Conservation (phyloP, 23 tunicate genomes). For the Phallusia fumigata region DNA sequence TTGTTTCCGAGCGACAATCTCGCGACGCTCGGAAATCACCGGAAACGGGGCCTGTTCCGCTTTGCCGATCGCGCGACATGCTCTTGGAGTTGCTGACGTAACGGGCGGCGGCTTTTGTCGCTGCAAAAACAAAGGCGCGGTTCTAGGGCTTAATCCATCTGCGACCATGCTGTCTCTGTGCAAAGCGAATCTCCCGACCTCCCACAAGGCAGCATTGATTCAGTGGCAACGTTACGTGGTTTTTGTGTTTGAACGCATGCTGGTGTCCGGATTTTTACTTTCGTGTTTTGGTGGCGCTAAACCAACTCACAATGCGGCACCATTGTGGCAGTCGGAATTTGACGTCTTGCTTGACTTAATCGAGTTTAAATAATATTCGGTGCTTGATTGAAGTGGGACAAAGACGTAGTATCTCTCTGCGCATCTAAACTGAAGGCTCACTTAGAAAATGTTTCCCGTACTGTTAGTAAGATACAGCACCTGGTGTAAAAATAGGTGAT, state of each 20-base stretch:
- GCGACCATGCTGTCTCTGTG: not conserved
- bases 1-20: not conserved
- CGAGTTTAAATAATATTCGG: too few relatives aligned
- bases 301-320: not conserved
- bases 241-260: not conserved
- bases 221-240: too few relatives aligned
- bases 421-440: too few relatives aligned
- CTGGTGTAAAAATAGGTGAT: too few relatives aligned
- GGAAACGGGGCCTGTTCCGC: not conserved
- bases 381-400: too few relatives aligned
- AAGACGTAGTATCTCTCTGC: too few relatives aligned
- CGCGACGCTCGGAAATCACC: not conserved
- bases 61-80: not conserved
- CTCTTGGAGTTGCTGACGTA: constrained; percentile 8
- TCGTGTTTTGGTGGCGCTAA: not conserved
- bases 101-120: not conserved
- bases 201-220: not conserved
- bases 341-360: not conserved
- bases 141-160: not conserved
- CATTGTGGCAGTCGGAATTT: not conserved
- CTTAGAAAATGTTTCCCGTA: too few relatives aligned
- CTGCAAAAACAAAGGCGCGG: constrained; percentile 14
- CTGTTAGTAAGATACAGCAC: too few relatives aligned
- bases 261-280: not conserved
- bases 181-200: not conserved